phyloP scores from a whole-genome alignment of 2,888 invertebrate genomes.

The Nemapogon koenigi region DNA sequence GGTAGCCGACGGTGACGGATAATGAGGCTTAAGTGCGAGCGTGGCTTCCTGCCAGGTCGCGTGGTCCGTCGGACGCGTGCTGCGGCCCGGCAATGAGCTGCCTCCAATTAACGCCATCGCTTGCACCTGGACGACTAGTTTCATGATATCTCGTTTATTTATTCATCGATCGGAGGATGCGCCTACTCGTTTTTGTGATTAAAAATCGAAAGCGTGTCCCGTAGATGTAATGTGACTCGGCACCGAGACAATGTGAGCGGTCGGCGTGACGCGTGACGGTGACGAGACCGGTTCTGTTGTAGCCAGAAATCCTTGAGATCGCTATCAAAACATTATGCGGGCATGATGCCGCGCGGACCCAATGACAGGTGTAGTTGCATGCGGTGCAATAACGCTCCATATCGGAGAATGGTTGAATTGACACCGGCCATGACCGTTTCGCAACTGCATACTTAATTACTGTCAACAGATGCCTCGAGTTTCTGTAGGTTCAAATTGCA shows the following conservation, averaged over 20 bases:
- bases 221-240: constrained; percentile 6
- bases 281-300: constrained; percentile 5
- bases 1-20: constrained; percentile 20
- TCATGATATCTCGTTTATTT: constrained; percentile 8
- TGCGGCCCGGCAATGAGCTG: constrained; percentile 1
- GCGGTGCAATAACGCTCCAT: constrained; percentile 4
- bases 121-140: constrained; percentile 7
- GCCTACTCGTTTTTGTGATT: constrained; percentile 7
- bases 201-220: constrained; percentile 7
- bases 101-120: constrained; percentile 7
- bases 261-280: constrained; percentile 14
- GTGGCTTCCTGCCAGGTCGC: constrained; percentile 21
- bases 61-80: constrained; percentile 23
- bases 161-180: constrained; percentile 11
- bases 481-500: too few species aligned
- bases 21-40: constrained; percentile 23
- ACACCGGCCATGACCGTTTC: too few species aligned
- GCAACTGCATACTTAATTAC: too few species aligned
- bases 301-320: constrained; percentile 10
- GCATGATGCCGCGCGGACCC: constrained; percentile 7
- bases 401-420: too few species aligned
- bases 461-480: too few species aligned
- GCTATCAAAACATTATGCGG: constrained; percentile 9
- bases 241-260: constrained; percentile 18
- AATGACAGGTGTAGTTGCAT: constrained; percentile 7